These are phyloP conservation scores for Epistrophe eligans DNA, from an alignment of 2,888 invertebrate genomes.

Conservation along the genomic window DNA sequence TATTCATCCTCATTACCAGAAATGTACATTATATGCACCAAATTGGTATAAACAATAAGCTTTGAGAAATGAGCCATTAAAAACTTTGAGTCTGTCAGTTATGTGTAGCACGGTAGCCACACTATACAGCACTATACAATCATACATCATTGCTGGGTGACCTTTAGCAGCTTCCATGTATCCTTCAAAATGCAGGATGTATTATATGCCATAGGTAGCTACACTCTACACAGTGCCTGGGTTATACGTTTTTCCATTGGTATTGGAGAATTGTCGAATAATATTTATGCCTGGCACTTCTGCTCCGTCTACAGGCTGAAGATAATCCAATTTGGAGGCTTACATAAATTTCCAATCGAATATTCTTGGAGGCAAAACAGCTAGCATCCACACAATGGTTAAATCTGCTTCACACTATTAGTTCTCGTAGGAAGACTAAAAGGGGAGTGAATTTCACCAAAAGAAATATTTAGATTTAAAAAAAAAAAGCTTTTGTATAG, in stretches of 20 bases:
- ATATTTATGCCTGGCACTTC: constrained; percentile 22
- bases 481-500: too few species aligned
- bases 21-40: neutral
- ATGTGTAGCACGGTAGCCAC: neutral
- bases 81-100: neutral
- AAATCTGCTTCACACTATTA: constrained; percentile 11
- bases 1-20: constrained; percentile 9
- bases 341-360: constrained; percentile 15
- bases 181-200: neutral
- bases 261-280: neutral
- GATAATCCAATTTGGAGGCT: constrained; percentile 29
- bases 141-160: neutral
- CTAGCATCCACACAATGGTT: neutral
- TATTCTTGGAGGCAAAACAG: constrained; percentile 23
- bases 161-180: neutral
- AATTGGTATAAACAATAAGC: constrained; percentile 14
- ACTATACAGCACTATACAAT: neutral
- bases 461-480: neutral
- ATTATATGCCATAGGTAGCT: neutral
- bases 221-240: neutral
- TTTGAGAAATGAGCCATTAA: neutral
- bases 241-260: neutral
- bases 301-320: constrained; percentile 12
- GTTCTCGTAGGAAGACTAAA: neutral
- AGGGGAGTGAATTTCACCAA: constrained; percentile 4